Evolutionary conservation across 2,888 invertebrate species (phyloP).

Genomic region (Laothoe populi): DNA sequence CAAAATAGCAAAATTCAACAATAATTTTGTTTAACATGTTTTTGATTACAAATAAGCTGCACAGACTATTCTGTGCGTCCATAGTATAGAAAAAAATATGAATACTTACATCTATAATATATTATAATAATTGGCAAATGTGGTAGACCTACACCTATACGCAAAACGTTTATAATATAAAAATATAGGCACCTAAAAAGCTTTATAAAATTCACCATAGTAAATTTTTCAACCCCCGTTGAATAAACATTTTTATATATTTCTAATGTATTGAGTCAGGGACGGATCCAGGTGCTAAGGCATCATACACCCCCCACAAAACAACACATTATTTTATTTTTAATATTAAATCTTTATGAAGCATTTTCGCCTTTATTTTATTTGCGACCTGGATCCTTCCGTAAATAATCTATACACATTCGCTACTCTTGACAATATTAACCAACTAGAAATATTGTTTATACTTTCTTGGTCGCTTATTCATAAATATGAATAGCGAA

Average conservation of each 20-base stretch:
- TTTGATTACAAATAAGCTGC: constrained; percentile 31
- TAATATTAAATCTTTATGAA: not conserved
- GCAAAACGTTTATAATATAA: constrained; percentile 45
- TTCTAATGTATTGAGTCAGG: not conserved
- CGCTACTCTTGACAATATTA: not conserved
- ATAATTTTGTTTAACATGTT: constrained; percentile 6
- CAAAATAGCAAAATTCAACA: constrained; percentile 3
- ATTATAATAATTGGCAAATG: constrained; percentile 50
- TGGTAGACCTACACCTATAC: constrained; percentile 58
- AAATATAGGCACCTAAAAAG: constrained; percentile 53
- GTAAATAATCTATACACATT: not conserved
- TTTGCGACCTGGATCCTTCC: not conserved
- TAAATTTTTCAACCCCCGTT: constrained; percentile 14
- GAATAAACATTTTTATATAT: constrained; percentile 3
- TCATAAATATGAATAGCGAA: not conserved
- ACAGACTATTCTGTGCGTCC: constrained; percentile 50
- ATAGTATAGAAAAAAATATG: constrained; percentile 43
- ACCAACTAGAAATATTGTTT: not conserved
- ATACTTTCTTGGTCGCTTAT: not conserved
- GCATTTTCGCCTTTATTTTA: not conserved
- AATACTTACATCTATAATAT: constrained; percentile 43
- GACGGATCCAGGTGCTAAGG: not conserved
- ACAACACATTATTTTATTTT: not conserved
- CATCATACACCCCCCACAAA: not conserved
- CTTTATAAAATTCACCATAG: constrained; percentile 12